Evolutionary conservation across 1,140 invertebrate species (phyloP).

Genomic region (Nebria ingens): DNA sequence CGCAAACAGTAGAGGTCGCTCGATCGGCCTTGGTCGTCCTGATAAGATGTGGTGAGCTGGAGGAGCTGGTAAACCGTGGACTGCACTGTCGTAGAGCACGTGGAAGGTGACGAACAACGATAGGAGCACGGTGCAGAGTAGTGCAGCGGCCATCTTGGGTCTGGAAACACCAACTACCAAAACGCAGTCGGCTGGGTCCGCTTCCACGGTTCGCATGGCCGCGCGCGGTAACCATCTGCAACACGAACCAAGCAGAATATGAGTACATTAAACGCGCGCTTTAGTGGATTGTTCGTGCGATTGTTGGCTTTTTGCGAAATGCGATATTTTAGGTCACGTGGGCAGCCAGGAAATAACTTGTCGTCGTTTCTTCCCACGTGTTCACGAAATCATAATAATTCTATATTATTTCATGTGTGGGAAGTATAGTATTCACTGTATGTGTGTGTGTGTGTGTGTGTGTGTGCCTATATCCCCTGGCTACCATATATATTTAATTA

Average conservation of each 20-base stretch:
- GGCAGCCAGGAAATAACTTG: background rate
- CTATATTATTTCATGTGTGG: no score
- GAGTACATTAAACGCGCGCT: conserved; percentile 7
- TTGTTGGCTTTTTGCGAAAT: background rate
- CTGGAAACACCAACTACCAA: conserved; percentile 65
- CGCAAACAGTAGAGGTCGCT: background rate
- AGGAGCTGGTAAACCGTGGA: conserved; percentile 58
- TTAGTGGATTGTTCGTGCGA: conserved; percentile 11
- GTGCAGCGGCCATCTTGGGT: conserved; percentile 65
- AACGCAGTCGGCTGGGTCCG: conserved; percentile 67
- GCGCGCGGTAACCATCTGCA: conserved; percentile 65
- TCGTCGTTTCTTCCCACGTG: no score
- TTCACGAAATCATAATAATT: no score
- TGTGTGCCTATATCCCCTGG: no score
- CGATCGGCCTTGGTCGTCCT: background rate
- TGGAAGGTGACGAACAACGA: conserved; percentile 72
- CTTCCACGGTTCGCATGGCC: conserved; percentile 63
- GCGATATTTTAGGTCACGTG: background rate
- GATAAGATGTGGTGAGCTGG: background rate
- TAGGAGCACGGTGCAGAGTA: conserved; percentile 62
- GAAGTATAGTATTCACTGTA: no score
- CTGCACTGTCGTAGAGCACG: conserved; percentile 70
- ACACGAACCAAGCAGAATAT: conserved; percentile 17
- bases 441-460: no score
- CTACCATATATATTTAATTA: no score